Percentiles rank a stretch among this genome's conserved stretches.
phyloP scores from a whole-genome alignment of 2,797 vertebrate genomes.

The Sorex maritimensis region DNA sequence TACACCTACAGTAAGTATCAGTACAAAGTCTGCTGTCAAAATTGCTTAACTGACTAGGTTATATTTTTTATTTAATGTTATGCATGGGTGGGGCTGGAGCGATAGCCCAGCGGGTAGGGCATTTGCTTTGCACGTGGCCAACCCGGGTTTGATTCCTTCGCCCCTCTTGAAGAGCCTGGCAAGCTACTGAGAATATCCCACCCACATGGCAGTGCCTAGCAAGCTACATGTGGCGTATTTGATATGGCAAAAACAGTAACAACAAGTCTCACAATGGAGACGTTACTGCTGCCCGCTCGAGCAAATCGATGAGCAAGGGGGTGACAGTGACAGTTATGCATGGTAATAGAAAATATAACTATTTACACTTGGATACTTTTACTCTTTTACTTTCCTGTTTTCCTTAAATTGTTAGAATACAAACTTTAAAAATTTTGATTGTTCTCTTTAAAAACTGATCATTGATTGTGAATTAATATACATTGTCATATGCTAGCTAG shows the following conservation, averaged over 20 bases:
- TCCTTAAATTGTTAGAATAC: background rate
- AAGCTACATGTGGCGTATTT: too few relatives aligned
- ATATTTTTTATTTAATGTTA: constrained; percentile 90
- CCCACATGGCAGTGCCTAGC: too few relatives aligned
- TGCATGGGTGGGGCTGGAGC: constrained; percentile 66
- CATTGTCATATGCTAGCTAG: constrained; percentile 75
- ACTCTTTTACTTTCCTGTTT: background rate
- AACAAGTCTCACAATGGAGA: too few relatives aligned
- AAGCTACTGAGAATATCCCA: too few relatives aligned
- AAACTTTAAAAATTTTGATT: constrained; percentile 84
- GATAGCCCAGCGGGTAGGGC: too few relatives aligned
- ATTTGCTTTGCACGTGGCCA: too few relatives aligned
- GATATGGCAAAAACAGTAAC: too few relatives aligned
- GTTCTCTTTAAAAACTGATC: constrained; percentile 83
- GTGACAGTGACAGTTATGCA: constrained; percentile 70
- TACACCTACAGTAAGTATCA: constrained; percentile 87
- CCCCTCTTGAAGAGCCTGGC: too few relatives aligned
- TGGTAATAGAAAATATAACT: constrained; percentile 87
- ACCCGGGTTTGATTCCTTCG: too few relatives aligned
- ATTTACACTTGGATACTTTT: constrained; percentile 64
- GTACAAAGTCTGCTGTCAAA: constrained; percentile 85
- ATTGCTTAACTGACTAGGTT: constrained; percentile 92
- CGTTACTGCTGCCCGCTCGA: too few relatives aligned
- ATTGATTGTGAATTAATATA: constrained; percentile 82
- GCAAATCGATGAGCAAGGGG: too few relatives aligned